Evolutionary conservation across 2,113 vertebrate species (phyloP), one percentile per base, ranked within the genome.

Genomic region (Podocnemis expansa): DNA sequence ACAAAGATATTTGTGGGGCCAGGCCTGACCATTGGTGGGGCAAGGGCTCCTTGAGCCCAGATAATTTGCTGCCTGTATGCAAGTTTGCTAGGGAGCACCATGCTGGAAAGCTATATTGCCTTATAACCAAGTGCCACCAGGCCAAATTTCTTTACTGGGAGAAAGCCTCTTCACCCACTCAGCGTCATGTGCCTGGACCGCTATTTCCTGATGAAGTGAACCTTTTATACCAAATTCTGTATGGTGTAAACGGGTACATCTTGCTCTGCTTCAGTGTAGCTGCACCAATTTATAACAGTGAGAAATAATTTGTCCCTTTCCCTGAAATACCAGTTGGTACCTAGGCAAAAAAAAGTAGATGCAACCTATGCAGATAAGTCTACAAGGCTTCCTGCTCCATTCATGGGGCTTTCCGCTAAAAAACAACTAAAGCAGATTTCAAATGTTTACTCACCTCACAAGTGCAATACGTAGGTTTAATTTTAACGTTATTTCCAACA

Each of bases 401-500:
- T n/a, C 63, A n/a, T 34, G 63, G 5, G 17, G n/a, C 63, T 38
- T 67, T 67, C 63, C n/a, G 4, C 63, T 19, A 38, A 21, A 2
- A 17, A 67, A 17, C 63, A 67, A 19, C 34, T 19, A 31, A 52
- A 54, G 43, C 45, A 55, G n/a, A 51, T 2, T 1, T 27, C 54
- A 29, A 21, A 3, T 38, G 9, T 4, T n/a, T 25, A 85, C 90
- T 87, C 80, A 95, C 93, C 78, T 43, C 27, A 60, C 82, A 60
- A 94, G 70, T 0, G 82, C 94, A 27, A 95, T n/a, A 82, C 90
- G 87, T 34, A 94, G 91, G 52, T 95, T 94, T 82, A 49, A 27
- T 38, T 11, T 2, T 78, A 94, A 11, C 0, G 87, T 92, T 60
- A 95, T 85, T 56, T 94, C 90, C n/a, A 93, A 31, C 70, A 93